These are phyloP conservation scores for Heliconius hortense DNA, from an alignment of 2,888 invertebrate species.

Conservation along the genomic window DNA sequence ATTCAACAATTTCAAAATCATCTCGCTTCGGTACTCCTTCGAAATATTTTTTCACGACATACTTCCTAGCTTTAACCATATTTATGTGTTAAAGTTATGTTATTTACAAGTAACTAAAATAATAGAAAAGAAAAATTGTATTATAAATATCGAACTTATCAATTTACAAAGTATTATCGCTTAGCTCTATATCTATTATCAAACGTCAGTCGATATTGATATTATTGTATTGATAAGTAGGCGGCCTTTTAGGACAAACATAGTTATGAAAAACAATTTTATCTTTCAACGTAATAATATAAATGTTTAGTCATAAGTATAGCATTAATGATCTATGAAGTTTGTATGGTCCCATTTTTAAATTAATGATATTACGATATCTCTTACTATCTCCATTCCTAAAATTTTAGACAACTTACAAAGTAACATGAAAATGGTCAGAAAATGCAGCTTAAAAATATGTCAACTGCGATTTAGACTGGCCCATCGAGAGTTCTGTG, in stretches of 20 bases:
- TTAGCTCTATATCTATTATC: constrained; percentile 1
- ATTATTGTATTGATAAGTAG: constrained; percentile 8
- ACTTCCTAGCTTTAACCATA: constrained; percentile 77
- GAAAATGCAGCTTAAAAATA: no score
- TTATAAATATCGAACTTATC: constrained; percentile 18
- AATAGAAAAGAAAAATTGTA: constrained; percentile 11
- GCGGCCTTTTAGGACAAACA: background rate
- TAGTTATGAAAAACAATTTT: constrained; percentile 8
- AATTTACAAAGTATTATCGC: constrained; percentile 10
- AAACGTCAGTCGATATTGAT: background rate
- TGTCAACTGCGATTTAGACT: no score
- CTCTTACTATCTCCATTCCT: no score
- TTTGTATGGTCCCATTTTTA: background rate
- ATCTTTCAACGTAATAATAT: background rate
- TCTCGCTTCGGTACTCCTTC: constrained; percentile 80
- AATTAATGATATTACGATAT: no score
- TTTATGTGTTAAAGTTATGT: constrained; percentile 17
- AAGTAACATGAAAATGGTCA: no score
- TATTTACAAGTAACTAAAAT: background rate
- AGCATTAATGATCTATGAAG: background rate
- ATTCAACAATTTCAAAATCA: constrained; percentile 83
- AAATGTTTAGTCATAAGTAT: background rate
- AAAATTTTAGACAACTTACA: no score
- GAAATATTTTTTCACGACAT: constrained; percentile 80
- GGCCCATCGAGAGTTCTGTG: no score